These are phyloP conservation scores for Coelinius sp. DNA, from an alignment of 2,888 invertebrate genomes.

Conservation along the genomic window DNA sequence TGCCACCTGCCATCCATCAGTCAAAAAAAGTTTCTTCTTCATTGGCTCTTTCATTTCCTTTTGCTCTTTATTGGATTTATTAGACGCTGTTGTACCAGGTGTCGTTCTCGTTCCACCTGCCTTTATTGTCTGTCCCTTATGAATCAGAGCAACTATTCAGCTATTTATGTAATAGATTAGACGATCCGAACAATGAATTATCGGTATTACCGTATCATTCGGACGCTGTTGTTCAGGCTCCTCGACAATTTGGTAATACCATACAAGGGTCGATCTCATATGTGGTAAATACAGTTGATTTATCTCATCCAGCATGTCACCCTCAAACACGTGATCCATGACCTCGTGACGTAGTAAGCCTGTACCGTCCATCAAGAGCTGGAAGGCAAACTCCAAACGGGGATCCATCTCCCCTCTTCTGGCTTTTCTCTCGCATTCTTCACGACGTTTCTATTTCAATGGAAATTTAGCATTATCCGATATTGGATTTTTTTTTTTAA, in stretches of 20 bases:
- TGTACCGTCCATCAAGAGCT: constrained; percentile 88
- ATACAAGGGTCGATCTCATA: constrained; percentile 86
- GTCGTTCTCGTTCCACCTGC: constrained; percentile 52
- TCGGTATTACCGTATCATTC: constrained; percentile 62
- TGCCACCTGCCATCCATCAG: constrained; percentile 86
- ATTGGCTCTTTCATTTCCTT: constrained; percentile 66
- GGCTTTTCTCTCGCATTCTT: constrained; percentile 94
- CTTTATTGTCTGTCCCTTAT: constrained; percentile 55
- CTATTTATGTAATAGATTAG: too few species aligned
- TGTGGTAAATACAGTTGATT: constrained; percentile 89
- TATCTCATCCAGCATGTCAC: constrained; percentile 91
- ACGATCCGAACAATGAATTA: not conserved
- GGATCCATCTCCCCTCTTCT: constrained; percentile 94
- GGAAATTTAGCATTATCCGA: constrained; percentile 39
- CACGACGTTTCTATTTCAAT: constrained; percentile 78
- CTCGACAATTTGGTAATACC: constrained; percentile 91
- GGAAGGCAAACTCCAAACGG: constrained; percentile 90
- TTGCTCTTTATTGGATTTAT: constrained; percentile 69
- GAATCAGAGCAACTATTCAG: not conserved
- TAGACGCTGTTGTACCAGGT: constrained; percentile 57
- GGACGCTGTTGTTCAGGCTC: constrained; percentile 74
- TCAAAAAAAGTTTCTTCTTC: constrained; percentile 86
- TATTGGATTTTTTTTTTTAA: not conserved
- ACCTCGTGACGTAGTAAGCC: constrained; percentile 86
- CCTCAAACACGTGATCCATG: constrained; percentile 92